Evolutionary conservation across 2,888 invertebrate genomes (phyloP).

Genomic region (Imbricaverruca yamaguchii): DNA sequence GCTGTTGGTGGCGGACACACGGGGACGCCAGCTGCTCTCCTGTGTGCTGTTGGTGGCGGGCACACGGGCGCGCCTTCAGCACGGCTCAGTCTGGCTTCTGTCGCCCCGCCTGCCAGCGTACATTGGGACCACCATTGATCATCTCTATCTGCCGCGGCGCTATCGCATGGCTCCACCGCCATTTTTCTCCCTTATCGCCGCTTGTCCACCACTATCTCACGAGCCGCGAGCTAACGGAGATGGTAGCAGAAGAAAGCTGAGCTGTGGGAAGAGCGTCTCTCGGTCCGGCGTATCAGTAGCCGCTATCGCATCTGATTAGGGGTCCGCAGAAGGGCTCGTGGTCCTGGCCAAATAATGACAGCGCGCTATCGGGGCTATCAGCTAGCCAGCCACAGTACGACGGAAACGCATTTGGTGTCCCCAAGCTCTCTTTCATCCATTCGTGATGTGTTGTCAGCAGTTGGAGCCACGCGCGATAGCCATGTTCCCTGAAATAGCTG

Average conservation of each 20-base stretch:
- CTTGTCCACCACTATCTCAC: slow-evolving; percentile 12
- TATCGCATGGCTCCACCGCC: background rate
- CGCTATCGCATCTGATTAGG: background rate
- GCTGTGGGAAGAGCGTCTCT: background rate
- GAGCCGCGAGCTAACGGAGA: background rate
- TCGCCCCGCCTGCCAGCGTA: background rate
- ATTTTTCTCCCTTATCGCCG: slow-evolving; percentile 7
- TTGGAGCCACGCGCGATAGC: too few relatives aligned
- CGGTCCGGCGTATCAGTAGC: background rate
- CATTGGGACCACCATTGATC: background rate
- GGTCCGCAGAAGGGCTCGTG: background rate
- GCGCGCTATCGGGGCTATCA: background rate
- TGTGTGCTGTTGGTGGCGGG: too few relatives aligned
- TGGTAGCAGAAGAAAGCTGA: background rate
- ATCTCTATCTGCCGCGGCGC: background rate
- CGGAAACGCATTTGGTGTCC: too few relatives aligned
- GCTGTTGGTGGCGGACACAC: too few relatives aligned
- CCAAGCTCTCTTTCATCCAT: too few relatives aligned
- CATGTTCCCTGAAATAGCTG: too few relatives aligned
- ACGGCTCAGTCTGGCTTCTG: background rate
- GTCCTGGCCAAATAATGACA: background rate
- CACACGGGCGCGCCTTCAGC: background rate
- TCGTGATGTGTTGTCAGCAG: too few relatives aligned
- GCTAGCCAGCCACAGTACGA: background rate
- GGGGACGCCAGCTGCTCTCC: too few relatives aligned